phyloP scores from a whole-genome alignment of 2,797 vertebrate genomes.

The Acanthopagrus latus region DNA sequence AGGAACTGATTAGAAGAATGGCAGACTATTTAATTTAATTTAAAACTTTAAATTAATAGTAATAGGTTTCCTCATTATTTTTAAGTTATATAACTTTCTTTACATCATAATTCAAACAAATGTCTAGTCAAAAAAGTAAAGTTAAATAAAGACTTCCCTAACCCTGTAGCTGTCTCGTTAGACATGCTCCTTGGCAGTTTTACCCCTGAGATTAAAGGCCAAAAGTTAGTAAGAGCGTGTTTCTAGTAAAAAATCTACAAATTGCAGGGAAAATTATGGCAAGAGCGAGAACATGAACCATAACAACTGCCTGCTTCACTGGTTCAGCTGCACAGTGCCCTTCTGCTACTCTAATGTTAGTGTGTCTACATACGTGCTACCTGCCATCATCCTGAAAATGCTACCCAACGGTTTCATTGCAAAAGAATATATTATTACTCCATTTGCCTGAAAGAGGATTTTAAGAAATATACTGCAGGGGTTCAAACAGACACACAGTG shows the following conservation, averaged over 20 bases:
- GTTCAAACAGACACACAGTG: conserved; percentile 30
- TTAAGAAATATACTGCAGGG: conserved; percentile 41
- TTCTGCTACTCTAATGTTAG: conserved; percentile 49
- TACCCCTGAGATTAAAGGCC: conserved; percentile 20
- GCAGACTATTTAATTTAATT: too few species aligned
- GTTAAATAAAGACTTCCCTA: conserved; percentile 3
- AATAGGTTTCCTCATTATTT: too few species aligned
- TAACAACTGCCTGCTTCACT: conserved; percentile 48
- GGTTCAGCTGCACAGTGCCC: conserved; percentile 29
- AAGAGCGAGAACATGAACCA: conserved; percentile 33
- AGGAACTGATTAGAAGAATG: too few species aligned
- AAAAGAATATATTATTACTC: conserved; percentile 50
- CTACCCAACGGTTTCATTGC: conserved; percentile 40
- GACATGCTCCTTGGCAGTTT: conserved; percentile 13
- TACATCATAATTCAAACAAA: not conserved
- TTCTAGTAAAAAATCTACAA: conserved; percentile 36
- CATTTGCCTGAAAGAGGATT: conserved; percentile 36
- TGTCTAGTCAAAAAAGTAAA: conserved; percentile 6
- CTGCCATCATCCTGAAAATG: conserved; percentile 44
- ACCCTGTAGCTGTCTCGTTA: conserved; percentile 25
- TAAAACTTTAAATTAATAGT: too few species aligned
- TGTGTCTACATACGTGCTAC: conserved; percentile 24
- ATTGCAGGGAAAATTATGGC: conserved; percentile 46
- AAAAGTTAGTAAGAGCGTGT: conserved; percentile 9
- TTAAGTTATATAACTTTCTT: not conserved